A percentile compares a stretch with the other conserved stretches of the same genome.
Conservation (phyloP, 2,797 vertebrate species). For the Myoxocephalus aenaeus region DNA sequence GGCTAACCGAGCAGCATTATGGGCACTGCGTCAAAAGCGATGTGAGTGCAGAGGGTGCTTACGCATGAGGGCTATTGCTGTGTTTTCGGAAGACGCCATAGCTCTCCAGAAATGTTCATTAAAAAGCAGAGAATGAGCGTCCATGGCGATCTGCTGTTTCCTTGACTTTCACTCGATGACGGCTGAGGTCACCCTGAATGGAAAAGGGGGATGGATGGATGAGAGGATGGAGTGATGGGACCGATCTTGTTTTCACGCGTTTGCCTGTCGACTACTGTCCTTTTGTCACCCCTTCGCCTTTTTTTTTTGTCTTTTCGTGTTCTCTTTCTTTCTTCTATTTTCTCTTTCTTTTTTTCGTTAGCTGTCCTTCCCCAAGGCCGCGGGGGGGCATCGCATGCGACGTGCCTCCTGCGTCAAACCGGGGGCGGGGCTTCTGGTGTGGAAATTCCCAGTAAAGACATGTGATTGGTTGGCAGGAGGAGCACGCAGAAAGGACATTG, state of each 20-base stretch:
- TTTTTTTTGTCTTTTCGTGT: too few relatives aligned
- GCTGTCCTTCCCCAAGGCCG: slow-evolving; percentile 77
- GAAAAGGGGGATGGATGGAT: neutral
- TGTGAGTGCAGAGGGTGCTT: slow-evolving; percentile 52
- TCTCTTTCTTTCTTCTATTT: too few relatives aligned
- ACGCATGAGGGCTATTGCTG: slow-evolving; percentile 52
- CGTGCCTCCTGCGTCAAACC: slow-evolving; percentile 81
- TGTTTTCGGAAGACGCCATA: slow-evolving; percentile 30
- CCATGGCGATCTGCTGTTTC: slow-evolving; percentile 33
- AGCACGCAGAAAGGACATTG: slow-evolving; percentile 52
- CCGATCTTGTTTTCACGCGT: neutral
- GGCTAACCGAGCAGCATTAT: slow-evolving; percentile 25
- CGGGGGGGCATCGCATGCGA: slow-evolving; percentile 71
- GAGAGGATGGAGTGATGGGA: neutral
- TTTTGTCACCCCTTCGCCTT: too few relatives aligned
- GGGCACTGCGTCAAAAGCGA: slow-evolving; percentile 81
- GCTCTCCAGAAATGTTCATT: slow-evolving; percentile 2
- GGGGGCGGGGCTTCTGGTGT: slow-evolving; percentile 79
- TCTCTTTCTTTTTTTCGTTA: neutral
- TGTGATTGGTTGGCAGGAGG: slow-evolving; percentile 72
- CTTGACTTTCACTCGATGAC: slow-evolving; percentile 17
- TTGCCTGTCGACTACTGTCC: neutral
- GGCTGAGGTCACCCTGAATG: slow-evolving; percentile 59
- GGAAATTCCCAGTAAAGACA: slow-evolving; percentile 84
- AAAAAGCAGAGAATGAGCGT: slow-evolving; percentile 5